A percentile compares a stretch with the other conserved stretches of the same genome.
These are phyloP conservation scores for Drosophila hawaiiensis DNA, from an alignment of 2,888 invertebrate species.

Conservation along the genomic window DNA sequence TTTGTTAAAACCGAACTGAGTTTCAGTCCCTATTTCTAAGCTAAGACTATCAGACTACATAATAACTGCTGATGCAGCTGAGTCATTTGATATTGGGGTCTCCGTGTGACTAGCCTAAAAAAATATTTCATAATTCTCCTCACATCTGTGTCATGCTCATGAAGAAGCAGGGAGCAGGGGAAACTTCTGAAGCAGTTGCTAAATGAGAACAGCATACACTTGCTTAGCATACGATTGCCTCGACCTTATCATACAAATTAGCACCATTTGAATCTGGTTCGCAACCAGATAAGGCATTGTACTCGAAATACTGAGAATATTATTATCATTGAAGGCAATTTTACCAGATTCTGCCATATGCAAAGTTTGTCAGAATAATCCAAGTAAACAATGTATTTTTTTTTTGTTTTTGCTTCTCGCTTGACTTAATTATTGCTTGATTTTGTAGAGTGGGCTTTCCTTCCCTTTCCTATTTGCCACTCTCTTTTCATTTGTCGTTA, in stretches of 20 bases:
- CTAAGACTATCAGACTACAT: too few species aligned
- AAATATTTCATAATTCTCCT: conserved; percentile 8
- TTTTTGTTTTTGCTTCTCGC: background rate
- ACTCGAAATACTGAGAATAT: conserved; percentile 3
- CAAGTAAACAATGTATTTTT: background rate
- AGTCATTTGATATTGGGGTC: background rate
- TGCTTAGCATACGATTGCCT: conserved; percentile 52
- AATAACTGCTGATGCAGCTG: background rate
- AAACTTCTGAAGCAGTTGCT: conserved; percentile 30
- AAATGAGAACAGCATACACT: conserved; percentile 57
- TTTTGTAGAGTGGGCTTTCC: conserved; percentile 37
- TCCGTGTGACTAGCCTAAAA: conserved; percentile 1
- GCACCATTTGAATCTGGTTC: conserved; percentile 57
- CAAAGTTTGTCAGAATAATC: conserved; percentile 28
- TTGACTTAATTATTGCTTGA: conserved; percentile 14
- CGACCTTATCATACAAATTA: conserved; percentile 58
- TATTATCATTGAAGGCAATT: conserved; percentile 10
- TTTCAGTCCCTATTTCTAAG: too few species aligned
- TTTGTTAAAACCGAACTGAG: too few species aligned
- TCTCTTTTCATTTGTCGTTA: conserved; percentile 10
- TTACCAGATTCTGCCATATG: conserved; percentile 6
- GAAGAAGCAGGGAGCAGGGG: background rate
- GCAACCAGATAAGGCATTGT: conserved; percentile 12
- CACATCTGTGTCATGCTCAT: too few species aligned
- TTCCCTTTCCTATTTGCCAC: conserved; percentile 1